These are phyloP conservation scores for Nomada fucata DNA, from an alignment of 2,888 invertebrate genomes.

Conservation along the genomic window DNA sequence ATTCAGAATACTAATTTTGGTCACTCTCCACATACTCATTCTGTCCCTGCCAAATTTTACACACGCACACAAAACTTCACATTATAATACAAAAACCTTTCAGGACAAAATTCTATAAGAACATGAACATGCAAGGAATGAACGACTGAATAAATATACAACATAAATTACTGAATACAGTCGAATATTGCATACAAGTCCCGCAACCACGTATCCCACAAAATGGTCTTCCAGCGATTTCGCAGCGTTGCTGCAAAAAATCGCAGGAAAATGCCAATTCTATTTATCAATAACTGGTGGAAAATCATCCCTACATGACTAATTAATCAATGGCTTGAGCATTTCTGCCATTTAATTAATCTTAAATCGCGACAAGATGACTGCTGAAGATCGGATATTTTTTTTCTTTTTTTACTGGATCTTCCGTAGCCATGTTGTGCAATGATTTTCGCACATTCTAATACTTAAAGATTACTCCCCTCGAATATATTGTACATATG, in stretches of 20 bases:
- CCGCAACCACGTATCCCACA: slow-evolving; percentile 67
- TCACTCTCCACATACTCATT: neutral
- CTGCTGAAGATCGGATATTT: slow-evolving; percentile 61
- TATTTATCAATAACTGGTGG: slow-evolving; percentile 22
- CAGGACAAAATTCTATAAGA: neutral
- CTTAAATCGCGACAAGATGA: slow-evolving; percentile 57
- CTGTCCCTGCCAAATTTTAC: neutral
- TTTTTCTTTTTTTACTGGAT: slow-evolving; percentile 34
- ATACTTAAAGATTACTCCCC: neutral
- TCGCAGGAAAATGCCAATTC: slow-evolving; percentile 29
- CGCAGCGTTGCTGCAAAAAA: slow-evolving; percentile 31
- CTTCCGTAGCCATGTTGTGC: slow-evolving; percentile 66
- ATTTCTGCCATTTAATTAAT: neutral
- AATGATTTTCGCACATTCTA: neutral
- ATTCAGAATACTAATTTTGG: neutral
- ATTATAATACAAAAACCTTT: slow-evolving; percentile 4
- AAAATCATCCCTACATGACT: slow-evolving; percentile 15
- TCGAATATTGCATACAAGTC: slow-evolving; percentile 72
- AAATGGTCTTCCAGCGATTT: slow-evolving; percentile 60
- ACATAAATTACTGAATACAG: slow-evolving; percentile 54
- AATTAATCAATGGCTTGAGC: slow-evolving; percentile 23
- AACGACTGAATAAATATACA: slow-evolving; percentile 58
- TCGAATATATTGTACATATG: neutral
- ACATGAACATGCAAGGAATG: slow-evolving; percentile 5
- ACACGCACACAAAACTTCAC: neutral